phyloP scores from a whole-genome alignment of 2,888 invertebrate genomes.

The Pterobdella sp. region DNA sequence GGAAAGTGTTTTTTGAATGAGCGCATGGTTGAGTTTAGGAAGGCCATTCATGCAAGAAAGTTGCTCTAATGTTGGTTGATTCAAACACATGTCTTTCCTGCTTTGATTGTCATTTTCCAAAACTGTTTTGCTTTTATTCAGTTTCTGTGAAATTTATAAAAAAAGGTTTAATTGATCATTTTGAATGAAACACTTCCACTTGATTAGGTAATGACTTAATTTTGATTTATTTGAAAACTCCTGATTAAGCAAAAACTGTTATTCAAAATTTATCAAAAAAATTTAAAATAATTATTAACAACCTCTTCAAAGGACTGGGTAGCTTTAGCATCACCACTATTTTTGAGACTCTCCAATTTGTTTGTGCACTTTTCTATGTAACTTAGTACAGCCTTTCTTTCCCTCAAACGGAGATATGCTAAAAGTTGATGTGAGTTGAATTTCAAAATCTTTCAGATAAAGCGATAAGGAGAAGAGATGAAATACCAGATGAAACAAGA shows the following conservation, averaged over 20 bases:
- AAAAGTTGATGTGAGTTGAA: background rate
- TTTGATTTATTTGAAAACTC: no score
- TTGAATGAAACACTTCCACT: no score
- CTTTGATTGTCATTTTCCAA: constrained; percentile 26
- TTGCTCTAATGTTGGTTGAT: constrained; percentile 26
- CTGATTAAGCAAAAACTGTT: no score
- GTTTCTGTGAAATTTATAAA: constrained; percentile 20
- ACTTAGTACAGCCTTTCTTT: constrained; percentile 23
- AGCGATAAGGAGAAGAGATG: background rate
- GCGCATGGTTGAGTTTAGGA: constrained; percentile 14
- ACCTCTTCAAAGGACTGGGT: constrained; percentile 17
- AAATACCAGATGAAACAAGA: background rate
- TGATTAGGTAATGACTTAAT: no score
- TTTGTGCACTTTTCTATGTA: constrained; percentile 23
- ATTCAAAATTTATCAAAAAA: no score
- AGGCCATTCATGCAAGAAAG: constrained; percentile 25
- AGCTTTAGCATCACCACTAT: background rate
- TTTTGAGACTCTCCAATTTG: constrained; percentile 23
- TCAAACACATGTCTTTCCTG: constrained; percentile 24
- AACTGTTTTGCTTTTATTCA: constrained; percentile 19
- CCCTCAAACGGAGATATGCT: constrained; percentile 28
- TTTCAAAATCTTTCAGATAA: background rate
- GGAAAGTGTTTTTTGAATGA: constrained; percentile 24
- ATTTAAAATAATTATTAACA: background rate
- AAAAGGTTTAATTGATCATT: no score